Conservation (phyloP, 2,797 vertebrate species). For the Furcifer pardalis region DNA sequence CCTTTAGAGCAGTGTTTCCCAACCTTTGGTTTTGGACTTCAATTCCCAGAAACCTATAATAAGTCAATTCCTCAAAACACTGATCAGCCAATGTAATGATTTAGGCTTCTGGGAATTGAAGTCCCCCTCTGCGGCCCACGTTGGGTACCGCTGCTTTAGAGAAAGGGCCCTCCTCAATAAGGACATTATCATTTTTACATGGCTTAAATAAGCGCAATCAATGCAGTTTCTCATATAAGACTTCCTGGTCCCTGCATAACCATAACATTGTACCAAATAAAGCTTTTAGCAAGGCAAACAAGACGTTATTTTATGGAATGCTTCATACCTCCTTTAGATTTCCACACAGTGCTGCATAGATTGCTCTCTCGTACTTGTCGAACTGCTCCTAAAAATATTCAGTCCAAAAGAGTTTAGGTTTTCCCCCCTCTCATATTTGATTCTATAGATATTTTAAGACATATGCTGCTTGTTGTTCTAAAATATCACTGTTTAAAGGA, state of each 20-base stretch:
- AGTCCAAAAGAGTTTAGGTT: conserved; percentile 33
- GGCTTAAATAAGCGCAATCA: no score
- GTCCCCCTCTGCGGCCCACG: no score
- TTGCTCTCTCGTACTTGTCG: conserved; percentile 91
- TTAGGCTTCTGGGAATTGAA: no score
- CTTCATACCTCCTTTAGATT: conserved; percentile 91
- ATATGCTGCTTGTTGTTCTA: conserved; percentile 14
- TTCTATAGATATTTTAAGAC: conserved; percentile 17
- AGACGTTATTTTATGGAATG: neutral
- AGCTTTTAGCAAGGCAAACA: no score
- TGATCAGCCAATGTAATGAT: no score
- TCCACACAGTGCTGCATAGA: conserved; percentile 93
- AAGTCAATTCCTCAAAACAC: no score
- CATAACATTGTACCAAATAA: neutral
- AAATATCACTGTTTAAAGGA: conserved; percentile 7
- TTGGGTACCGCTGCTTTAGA: no score
- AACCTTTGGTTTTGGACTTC: no score
- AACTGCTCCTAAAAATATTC: conserved; percentile 86
- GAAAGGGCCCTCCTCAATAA: neutral
- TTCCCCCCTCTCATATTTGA: conserved; percentile 1
- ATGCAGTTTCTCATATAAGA: neutral
- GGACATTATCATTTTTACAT: neutral
- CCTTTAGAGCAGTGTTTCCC: no score
- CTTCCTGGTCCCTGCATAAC: neutral
- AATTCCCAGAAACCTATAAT: no score